A percentile compares a stretch with the other conserved stretches of the same genome.
Conservation (phyloP, 2,113 vertebrate species). For the Ginglymostoma cirratum region DNA sequence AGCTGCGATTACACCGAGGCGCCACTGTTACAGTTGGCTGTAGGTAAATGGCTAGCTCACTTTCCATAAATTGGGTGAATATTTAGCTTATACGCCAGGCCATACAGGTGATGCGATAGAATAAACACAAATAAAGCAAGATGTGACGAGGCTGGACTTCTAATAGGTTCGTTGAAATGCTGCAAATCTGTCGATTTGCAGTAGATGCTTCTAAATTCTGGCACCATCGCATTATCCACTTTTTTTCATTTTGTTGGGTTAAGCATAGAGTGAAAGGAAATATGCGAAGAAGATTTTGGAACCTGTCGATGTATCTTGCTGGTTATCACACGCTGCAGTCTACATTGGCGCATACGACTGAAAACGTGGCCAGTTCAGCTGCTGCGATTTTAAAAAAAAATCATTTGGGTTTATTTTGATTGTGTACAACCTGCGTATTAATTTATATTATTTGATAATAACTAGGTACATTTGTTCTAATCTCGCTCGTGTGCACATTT, state of each 20-base stretch:
- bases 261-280: not conserved
- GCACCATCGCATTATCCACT: not conserved
- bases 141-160: not conserved
- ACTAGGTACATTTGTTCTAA: not conserved
- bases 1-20: not conserved
- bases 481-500: not conserved
- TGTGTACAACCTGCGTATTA: not conserved
- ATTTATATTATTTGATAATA: not conserved
- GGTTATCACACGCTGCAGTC: constrained; percentile 10
- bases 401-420: no score
- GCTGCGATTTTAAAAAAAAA: not conserved
- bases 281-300: not conserved
- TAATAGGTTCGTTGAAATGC: not conserved
- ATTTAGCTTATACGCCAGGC: not conserved
- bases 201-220: not conserved
- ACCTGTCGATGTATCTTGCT: not conserved
- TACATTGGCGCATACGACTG: not conserved
- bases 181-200: not conserved
- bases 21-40: not conserved
- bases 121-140: not conserved
- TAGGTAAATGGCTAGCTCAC: not conserved
- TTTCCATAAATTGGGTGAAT: constrained; percentile 14
- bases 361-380: not conserved
- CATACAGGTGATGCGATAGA: not conserved
- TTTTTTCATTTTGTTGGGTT: not conserved